Percentiles rank a stretch among this genome's conserved stretches.
phyloP scores from a whole-genome alignment of 2,797 vertebrate genomes.

The Echiichthys vipera region DNA sequence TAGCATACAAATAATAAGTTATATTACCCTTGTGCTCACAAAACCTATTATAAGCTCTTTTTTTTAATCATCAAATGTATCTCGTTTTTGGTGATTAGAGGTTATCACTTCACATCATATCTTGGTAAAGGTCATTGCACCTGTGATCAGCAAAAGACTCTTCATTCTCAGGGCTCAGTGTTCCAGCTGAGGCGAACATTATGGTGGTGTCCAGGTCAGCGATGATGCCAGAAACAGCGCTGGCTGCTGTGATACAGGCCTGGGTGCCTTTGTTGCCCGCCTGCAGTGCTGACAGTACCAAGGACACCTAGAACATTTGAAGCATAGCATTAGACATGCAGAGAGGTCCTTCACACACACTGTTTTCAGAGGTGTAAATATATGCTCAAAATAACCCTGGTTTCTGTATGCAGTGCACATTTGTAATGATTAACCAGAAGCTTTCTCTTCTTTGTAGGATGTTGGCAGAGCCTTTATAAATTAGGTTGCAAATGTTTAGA shows the following conservation, averaged over 20 bases:
- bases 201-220: slow-evolving; percentile 99
- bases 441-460: neutral
- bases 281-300: slow-evolving; percentile 96
- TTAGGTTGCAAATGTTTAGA: slow-evolving; percentile 11
- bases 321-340: slow-evolving; percentile 21
- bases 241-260: slow-evolving; percentile 97
- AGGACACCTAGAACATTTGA: slow-evolving; percentile 88
- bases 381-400: neutral
- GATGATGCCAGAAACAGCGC: slow-evolving; percentile 96
- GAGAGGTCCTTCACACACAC: slow-evolving; percentile 18
- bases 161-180: slow-evolving; percentile 94
- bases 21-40: neutral
- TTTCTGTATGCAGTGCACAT: neutral
- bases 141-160: slow-evolving; percentile 99
- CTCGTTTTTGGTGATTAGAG: neutral
- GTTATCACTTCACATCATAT: neutral
- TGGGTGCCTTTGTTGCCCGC: slow-evolving; percentile 99
- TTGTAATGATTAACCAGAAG: slow-evolving; percentile 24
- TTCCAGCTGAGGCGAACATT: slow-evolving; percentile 99
- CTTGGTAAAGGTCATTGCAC: slow-evolving; percentile 74
- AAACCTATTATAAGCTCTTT: neutral
- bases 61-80: neutral
- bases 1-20: neutral
- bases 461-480: neutral
- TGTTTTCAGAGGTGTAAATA: slow-evolving; percentile 28